phyloP scores from a whole-genome alignment of 1,140 invertebrate species.

The Pseudoatta argentina region DNA sequence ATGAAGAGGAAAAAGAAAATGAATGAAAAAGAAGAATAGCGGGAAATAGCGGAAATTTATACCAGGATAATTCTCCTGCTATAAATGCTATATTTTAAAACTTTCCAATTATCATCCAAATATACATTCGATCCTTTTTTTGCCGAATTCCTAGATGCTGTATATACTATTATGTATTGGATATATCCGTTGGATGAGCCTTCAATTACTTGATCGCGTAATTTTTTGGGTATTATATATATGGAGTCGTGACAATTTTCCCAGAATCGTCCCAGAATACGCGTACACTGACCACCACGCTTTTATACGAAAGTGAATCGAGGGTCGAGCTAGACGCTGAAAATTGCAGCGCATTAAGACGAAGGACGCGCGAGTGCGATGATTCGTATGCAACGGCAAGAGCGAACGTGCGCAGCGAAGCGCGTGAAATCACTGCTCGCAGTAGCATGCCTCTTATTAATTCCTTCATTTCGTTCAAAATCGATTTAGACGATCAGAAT shows the following conservation, averaged over 20 bases:
- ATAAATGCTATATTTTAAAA: not conserved
- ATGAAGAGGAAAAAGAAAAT: not conserved
- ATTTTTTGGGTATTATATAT: constrained; percentile 11
- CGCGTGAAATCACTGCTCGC: constrained; percentile 51
- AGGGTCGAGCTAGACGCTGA: not conserved
- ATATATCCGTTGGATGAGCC: not conserved
- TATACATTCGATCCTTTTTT: not conserved
- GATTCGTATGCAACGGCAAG: constrained; percentile 62
- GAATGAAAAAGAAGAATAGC: not conserved
- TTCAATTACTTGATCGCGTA: not conserved
- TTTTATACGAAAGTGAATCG: constrained; percentile 34
- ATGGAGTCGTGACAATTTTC: constrained; percentile 1
- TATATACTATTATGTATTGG: not conserved
- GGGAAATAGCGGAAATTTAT: not conserved
- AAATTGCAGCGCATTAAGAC: constrained; percentile 67
- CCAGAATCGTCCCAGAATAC: not conserved
- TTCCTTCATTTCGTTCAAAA: constrained; percentile 8
- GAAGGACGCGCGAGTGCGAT: constrained; percentile 53
- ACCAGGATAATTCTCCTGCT: not conserved
- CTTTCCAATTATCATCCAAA: not conserved
- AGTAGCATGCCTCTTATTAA: constrained; percentile 8
- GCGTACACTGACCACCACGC: constrained; percentile 1
- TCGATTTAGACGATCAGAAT: not conserved
- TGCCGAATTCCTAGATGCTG: not conserved
- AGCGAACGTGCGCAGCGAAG: constrained; percentile 57